A percentile compares a stretch with the other conserved stretches of the same genome.
phyloP scores from a whole-genome alignment of 2,888 invertebrate genomes.

The Tipula vernalis region DNA sequence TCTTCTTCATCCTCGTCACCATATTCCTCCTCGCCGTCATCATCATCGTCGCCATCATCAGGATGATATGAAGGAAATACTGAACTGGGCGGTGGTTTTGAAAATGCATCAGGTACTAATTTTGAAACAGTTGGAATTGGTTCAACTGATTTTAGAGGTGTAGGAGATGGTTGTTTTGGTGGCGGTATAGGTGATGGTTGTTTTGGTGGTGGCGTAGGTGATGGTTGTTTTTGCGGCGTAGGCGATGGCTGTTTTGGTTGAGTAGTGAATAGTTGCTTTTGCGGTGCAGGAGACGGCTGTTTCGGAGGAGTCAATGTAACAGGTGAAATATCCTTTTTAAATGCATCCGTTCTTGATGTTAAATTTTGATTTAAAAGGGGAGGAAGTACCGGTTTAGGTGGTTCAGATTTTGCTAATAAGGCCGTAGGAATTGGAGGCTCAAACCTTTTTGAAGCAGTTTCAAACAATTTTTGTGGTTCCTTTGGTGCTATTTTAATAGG shows the following conservation, averaged over 20 bases:
- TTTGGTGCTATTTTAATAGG: neutral
- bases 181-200: neutral
- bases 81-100: neutral
- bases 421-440: neutral
- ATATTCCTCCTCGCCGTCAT: conserved; percentile 20
- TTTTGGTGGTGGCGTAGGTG: neutral
- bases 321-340: neutral
- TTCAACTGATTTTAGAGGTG: neutral
- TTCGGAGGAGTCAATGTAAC: neutral
- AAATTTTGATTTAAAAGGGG: neutral
- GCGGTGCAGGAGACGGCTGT: neutral
- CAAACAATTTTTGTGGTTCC: neutral
- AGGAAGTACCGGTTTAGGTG: neutral
- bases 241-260: neutral
- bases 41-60: conserved; percentile 28
- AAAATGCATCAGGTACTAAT: neutral
- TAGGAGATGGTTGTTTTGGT: neutral
- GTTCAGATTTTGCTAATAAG: neutral
- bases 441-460: neutral
- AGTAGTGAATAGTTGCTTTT: neutral
- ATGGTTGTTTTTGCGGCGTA: neutral
- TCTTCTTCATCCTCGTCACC: conserved; percentile 25
- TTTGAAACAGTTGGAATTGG: neutral
- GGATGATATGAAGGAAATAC: conserved; percentile 16
- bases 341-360: neutral